A percentile compares a stretch with the other conserved stretches of the same genome.
These are phyloP conservation scores for Oceanodroma leucorhoa DNA, from an alignment of 2,797 vertebrate species.

Conservation along the genomic window DNA sequence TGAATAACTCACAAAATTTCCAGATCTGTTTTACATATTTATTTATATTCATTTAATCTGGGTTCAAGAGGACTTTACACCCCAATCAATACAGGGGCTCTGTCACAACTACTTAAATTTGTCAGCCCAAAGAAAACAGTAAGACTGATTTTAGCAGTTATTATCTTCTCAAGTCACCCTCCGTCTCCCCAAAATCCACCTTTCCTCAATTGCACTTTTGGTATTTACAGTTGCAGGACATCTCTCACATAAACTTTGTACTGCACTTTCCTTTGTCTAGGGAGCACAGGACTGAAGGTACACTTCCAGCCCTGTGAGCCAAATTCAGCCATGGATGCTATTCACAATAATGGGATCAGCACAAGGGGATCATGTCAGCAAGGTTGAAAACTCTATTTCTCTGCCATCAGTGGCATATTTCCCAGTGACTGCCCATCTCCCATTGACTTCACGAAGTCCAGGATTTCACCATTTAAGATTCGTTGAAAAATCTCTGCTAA, in stretches of 20 bases:
- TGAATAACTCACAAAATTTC: neutral
- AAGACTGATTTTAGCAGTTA: neutral
- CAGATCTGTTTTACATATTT: neutral
- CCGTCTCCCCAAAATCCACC: neutral
- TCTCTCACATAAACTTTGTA: neutral
- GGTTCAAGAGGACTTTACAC: neutral
- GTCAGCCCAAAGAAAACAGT: neutral
- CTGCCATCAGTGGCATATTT: neutral
- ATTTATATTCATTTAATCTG: neutral
- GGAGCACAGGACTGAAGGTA: neutral
- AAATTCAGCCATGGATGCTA: neutral
- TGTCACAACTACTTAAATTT: neutral
- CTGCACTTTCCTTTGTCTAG: neutral
- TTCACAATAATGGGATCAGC: neutral
- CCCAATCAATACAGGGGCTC: rapidly evolving
- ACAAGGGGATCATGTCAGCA: neutral
- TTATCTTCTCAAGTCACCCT: neutral
- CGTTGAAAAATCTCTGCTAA: neutral
- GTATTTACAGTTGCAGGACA: neutral
- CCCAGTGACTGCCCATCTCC: neutral
- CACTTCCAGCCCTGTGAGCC: neutral
- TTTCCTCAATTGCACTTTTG: neutral
- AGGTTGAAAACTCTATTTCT: neutral
- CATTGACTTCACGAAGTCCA: neutral
- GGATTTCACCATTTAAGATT: neutral